Base-by-base conservation (phyloP, 2,888 invertebrate species). In the Nephrotoma guestfalica region DNA sequence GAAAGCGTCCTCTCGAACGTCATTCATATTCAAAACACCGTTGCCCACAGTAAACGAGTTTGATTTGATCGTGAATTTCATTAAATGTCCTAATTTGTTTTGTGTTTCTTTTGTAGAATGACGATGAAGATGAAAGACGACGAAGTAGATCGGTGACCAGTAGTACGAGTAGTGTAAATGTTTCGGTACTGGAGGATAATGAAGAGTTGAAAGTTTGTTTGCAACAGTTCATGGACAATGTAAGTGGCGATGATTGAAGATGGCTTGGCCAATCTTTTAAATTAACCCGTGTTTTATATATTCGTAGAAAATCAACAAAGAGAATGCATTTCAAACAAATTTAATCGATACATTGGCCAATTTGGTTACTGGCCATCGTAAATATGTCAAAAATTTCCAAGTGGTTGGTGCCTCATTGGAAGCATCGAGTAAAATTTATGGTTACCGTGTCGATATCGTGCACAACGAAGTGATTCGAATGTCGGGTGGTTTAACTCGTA, bases 251-350 rank as follows among this genome's bases (percentile, higher is more conserved):
- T 30, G 91, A 86, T 86, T 43, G 57, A 83, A 87, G 43, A 1
- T 43, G 2, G 30, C 30, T 30, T 30, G 30, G 30, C 30, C 30
- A 30, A 30, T 30, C 30, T 30, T 30, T 30, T 2, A 1, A n/a
- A 18, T 71, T 71, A 4, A 6, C 15, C 15, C 6, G 15, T 71
- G 71, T 15, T 6, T 84, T 41, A 84, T 84, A 41, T 88, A 87
- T 84, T 87, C 93, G 5, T 91, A 96, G 95, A 97, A 97, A 94
- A 96, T 98, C 88, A 97, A 94, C 89, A 93, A 94, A 86, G 97
- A 97, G 90, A 98, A 98, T 93, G 98, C 97, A 0, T 98, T 98
- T 94, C 95, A 94, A 88, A 92, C 97, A 1, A 95, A 96, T 88
- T 93, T 98, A 85, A 97, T 98, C 89, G 97, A 98, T 90, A 96